These are phyloP conservation scores for Plagiodera versicolora DNA, from an alignment of 2,888 invertebrate genomes.

Conservation along the genomic window DNA sequence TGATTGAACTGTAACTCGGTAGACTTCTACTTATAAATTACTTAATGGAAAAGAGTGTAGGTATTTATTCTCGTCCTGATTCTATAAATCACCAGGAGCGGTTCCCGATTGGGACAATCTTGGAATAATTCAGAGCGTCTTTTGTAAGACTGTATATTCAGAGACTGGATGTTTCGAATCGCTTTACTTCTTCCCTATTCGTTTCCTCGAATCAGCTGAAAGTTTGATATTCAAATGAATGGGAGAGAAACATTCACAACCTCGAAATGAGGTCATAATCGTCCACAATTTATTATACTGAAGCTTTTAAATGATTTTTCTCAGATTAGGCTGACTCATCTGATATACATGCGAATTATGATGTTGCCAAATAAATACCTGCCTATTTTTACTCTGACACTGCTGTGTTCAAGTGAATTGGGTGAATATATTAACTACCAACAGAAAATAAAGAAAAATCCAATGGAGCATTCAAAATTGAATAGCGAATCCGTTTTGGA, in stretches of 20 bases:
- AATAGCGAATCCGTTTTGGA: background rate
- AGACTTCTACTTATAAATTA: slow-evolving; percentile 1
- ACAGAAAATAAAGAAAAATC: background rate
- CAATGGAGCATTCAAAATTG: background rate
- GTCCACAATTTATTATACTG: too few relatives aligned
- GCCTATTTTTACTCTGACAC: too few relatives aligned
- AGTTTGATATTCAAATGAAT: background rate
- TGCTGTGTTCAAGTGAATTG: background rate
- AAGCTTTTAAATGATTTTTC: too few relatives aligned
- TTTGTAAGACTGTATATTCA: slow-evolving; percentile 3
- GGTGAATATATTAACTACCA: background rate
- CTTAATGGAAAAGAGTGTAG: background rate
- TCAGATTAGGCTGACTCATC: too few relatives aligned
- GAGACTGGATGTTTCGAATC: slow-evolving; percentile 1
- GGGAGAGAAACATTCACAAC: background rate
- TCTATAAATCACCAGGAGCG: slow-evolving; percentile 8
- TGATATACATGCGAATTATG: too few relatives aligned
- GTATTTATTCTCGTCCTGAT: slow-evolving; percentile 2
- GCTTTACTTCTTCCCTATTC: slow-evolving; percentile 2
- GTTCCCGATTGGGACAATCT: slow-evolving; percentile 11
- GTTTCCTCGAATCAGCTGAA: background rate
- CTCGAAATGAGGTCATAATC: too few relatives aligned
- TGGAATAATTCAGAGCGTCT: slow-evolving; percentile 9
- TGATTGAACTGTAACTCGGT: background rate
- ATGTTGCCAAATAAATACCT: too few relatives aligned